phyloP scores from a whole-genome alignment of 2,113 vertebrate genomes.

The Calypte anna region DNA sequence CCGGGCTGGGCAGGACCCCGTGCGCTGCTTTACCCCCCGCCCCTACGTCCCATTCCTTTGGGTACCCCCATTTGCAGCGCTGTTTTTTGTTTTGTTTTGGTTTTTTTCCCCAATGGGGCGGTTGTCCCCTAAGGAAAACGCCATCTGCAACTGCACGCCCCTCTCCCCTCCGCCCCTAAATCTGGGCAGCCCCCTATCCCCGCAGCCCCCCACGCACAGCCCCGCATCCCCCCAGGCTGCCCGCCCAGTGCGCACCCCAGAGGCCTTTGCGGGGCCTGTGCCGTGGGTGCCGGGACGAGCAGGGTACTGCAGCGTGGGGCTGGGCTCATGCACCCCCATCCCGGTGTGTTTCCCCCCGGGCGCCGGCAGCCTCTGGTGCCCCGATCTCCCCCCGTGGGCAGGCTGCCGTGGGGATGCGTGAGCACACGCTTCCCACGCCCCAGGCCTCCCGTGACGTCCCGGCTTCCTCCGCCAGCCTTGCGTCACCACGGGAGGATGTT shows the following conservation, averaged over 20 bases:
- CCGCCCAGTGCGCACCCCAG: background rate
- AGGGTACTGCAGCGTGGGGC: background rate
- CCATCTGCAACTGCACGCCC: background rate
- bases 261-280: background rate
- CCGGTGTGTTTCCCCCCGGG: too few species aligned
- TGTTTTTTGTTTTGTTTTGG: too few species aligned
- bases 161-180: too few species aligned
- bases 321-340: background rate
- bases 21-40: background rate
- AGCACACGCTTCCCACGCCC: conserved; percentile 61
- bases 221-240: background rate
- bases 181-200: background rate
- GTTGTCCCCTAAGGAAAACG: background rate
- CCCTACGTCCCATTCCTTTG: background rate
- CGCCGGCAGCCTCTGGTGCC: too few species aligned
- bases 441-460: conserved; percentile 53
- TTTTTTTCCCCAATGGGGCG: background rate
- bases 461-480: conserved; percentile 52
- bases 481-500: conserved; percentile 61
- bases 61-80: background rate
- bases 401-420: conserved; percentile 14
- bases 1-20: background rate
- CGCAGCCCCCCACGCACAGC: background rate
- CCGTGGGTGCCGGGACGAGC: fast-evolving
- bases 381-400: background rate